Percentiles rank a stretch among this genome's conserved stretches.
phyloP scores from a whole-genome alignment of 1,140 invertebrate species.

The Papilio machaon region DNA sequence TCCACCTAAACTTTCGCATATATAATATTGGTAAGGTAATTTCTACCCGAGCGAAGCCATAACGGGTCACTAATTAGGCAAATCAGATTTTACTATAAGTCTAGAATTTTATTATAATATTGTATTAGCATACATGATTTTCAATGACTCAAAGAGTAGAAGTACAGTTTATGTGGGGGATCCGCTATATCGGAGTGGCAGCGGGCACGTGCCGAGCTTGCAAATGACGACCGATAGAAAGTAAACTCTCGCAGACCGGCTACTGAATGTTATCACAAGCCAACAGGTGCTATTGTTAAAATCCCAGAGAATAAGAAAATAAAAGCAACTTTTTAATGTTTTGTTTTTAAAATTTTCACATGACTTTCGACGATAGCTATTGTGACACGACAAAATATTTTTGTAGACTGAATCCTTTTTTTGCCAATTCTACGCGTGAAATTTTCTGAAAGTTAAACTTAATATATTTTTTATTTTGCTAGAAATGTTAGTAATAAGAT shows the following conservation, averaged over 20 bases:
- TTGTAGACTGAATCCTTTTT: neutral
- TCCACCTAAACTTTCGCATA: too few relatives aligned
- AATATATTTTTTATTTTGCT: neutral
- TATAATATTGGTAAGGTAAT: too few relatives aligned
- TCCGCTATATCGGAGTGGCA: constrained; percentile 28
- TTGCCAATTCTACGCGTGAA: neutral
- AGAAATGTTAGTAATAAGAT: neutral
- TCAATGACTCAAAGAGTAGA: neutral
- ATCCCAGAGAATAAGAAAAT: constrained; percentile 33
- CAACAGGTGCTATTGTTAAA: constrained; percentile 48
- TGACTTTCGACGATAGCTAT: constrained; percentile 43
- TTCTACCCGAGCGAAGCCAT: too few relatives aligned
- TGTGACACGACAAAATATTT: neutral
- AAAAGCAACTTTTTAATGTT: constrained; percentile 24
- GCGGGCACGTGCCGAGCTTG: constrained; percentile 63
- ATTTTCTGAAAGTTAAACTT: neutral
- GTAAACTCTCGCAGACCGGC: constrained; percentile 58
- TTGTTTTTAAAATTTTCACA: constrained; percentile 42
- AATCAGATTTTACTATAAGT: too few relatives aligned
- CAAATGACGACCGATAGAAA: constrained; percentile 66
- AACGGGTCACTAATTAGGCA: too few relatives aligned
- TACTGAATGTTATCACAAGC: constrained; percentile 37
- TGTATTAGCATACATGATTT: constrained; percentile 12
- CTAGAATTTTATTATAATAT: neutral
- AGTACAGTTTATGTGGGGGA: neutral